A percentile compares a stretch with the other conserved stretches of the same genome.
These are phyloP conservation scores for Oreochromis tanganicae DNA, from an alignment of 2,113 vertebrate genomes.

Conservation along the genomic window DNA sequence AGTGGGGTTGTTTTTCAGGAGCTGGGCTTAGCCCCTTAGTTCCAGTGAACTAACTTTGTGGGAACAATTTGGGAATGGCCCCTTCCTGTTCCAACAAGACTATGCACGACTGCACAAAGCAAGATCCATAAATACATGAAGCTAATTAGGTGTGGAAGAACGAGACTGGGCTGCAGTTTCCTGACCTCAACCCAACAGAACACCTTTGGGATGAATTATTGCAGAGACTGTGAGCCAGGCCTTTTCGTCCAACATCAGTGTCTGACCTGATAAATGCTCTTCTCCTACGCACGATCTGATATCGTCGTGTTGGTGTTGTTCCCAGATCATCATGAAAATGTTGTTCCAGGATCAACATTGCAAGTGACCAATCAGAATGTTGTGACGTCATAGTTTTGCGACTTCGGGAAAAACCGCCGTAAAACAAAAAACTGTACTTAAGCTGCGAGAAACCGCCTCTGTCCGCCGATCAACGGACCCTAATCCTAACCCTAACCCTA, in stretches of 20 bases:
- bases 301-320: too few species aligned
- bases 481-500: too few species aligned
- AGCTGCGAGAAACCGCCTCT: too few species aligned
- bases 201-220: not conserved
- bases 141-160: not conserved
- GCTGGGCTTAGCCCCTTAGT: not conserved
- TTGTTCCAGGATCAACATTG: too few species aligned
- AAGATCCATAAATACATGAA: not conserved
- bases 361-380: too few species aligned
- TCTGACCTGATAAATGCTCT: not conserved
- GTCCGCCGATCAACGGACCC: too few species aligned
- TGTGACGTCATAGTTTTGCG: too few species aligned
- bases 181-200: not conserved
- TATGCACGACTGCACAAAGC: not conserved
- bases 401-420: too few species aligned
- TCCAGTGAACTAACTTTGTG: not conserved
- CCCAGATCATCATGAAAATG: too few species aligned
- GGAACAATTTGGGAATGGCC: not conserved
- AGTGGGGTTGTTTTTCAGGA: not conserved
- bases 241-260: not conserved
- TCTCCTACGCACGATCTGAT: not conserved
- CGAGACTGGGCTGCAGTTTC: not conserved
- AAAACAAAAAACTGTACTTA: too few species aligned
- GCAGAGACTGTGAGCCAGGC: not conserved
- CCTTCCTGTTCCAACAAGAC: not conserved